phyloP scores from a whole-genome alignment of 1,140 invertebrate genomes.

The Nymphalis io region DNA sequence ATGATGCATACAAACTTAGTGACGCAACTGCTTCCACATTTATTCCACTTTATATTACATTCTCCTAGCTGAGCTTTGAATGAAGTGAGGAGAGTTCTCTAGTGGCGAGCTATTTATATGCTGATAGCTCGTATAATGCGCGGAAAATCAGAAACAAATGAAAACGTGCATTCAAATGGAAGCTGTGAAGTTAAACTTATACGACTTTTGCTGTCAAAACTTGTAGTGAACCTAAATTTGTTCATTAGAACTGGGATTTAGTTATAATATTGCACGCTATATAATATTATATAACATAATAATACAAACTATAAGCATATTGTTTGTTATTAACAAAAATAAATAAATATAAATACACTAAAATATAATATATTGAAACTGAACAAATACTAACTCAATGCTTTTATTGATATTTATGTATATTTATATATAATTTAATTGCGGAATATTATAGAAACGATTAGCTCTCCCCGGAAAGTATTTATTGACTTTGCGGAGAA shows the following conservation, averaged over 20 bases:
- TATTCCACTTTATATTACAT: slow-evolving; percentile 41
- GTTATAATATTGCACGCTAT: not conserved
- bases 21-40: slow-evolving; percentile 32
- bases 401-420: no score
- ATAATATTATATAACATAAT: not conserved
- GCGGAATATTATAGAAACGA: no score
- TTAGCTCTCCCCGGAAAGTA: no score
- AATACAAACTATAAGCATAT: no score
- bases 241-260: not conserved
- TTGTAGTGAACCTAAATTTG: not conserved
- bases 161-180: slow-evolving; percentile 22
- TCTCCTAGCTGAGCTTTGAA: slow-evolving; percentile 37
- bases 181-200: slow-evolving; percentile 8
- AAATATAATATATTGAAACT: no score
- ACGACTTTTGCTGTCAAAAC: slow-evolving; percentile 7
- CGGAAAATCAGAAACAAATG: slow-evolving; percentile 26
- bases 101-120: slow-evolving; percentile 38
- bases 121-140: slow-evolving; percentile 29
- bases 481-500: no score
- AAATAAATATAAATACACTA: no score
- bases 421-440: no score
- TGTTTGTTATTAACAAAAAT: no score
- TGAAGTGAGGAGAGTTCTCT: slow-evolving; percentile 40
- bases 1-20: slow-evolving; percentile 31
- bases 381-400: no score